These are phyloP conservation scores for Tanytarsus gracilentus DNA, from an alignment of 2,888 invertebrate species.

Conservation along the genomic window DNA sequence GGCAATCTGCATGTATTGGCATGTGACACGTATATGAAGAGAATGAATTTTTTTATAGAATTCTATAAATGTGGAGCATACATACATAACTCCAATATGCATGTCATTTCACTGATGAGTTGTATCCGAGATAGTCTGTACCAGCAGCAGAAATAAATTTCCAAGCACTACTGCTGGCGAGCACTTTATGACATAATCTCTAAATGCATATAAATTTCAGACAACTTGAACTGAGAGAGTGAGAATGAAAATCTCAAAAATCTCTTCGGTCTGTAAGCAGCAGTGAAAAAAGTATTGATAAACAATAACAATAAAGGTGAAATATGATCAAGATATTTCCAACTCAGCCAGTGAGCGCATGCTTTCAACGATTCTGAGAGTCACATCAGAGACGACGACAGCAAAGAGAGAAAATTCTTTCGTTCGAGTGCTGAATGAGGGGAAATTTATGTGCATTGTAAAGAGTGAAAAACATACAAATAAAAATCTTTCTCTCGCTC, in stretches of 20 bases:
- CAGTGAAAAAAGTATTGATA: slow-evolving; percentile 22
- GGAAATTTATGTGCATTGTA: neutral
- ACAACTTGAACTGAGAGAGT: no score
- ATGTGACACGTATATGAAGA: no score
- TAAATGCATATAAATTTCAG: no score
- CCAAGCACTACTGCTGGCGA: no score
- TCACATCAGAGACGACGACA: neutral
- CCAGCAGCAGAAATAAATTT: no score
- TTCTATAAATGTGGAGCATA: neutral
- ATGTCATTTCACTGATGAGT: neutral
- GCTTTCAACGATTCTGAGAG: slow-evolving; percentile 1
- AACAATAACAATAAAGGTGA: slow-evolving; percentile 24
- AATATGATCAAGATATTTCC: slow-evolving; percentile 14
- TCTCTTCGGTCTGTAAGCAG: neutral
- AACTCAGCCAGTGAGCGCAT: slow-evolving; percentile 5
- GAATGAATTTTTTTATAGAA: no score
- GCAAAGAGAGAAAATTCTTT: neutral
- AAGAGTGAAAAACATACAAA: neutral
- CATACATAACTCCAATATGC: neutral
- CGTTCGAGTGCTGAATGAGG: neutral
- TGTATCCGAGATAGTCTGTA: slow-evolving; percentile 6
- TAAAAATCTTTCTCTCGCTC: neutral
- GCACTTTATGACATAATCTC: no score
- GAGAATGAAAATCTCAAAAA: no score
- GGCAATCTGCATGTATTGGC: no score